These are phyloP conservation scores for Sitobion miscanthi DNA, from an alignment of 1,140 invertebrate species.

Conservation along the genomic window DNA sequence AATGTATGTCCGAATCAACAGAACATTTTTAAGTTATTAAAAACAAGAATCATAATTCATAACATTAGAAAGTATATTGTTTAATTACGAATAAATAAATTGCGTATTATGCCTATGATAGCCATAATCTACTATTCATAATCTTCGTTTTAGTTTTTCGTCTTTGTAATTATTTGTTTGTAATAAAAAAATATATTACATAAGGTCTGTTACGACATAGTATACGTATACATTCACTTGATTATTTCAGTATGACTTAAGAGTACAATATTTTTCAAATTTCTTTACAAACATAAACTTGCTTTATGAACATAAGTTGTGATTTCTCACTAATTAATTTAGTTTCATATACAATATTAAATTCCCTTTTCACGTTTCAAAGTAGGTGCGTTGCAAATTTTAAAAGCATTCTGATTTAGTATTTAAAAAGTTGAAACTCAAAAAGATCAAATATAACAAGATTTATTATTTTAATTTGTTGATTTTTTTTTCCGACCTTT, in stretches of 20 bases:
- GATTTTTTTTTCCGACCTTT: not conserved
- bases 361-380: not conserved
- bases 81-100: too few relatives aligned
- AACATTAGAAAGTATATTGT: too few relatives aligned
- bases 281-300: not conserved
- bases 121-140: not conserved
- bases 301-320: not conserved
- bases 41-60: too few relatives aligned
- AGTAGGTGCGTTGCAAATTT: not conserved
- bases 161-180: not conserved
- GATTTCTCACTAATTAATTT: not conserved
- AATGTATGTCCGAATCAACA: too few relatives aligned
- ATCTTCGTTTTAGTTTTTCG: too few relatives aligned
- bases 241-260: not conserved
- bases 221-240: not conserved
- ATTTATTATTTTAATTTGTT: not conserved
- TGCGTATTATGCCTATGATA: not conserved
- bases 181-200: not conserved
- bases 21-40: too few relatives aligned
- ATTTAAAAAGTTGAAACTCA: not conserved
- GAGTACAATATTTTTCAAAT: not conserved
- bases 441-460: not conserved
- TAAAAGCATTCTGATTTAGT: not conserved
- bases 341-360: not conserved
- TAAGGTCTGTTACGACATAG: not conserved